Conservation (phyloP, 1,140 invertebrate genomes). For the Frieseomelitta varia region DNA sequence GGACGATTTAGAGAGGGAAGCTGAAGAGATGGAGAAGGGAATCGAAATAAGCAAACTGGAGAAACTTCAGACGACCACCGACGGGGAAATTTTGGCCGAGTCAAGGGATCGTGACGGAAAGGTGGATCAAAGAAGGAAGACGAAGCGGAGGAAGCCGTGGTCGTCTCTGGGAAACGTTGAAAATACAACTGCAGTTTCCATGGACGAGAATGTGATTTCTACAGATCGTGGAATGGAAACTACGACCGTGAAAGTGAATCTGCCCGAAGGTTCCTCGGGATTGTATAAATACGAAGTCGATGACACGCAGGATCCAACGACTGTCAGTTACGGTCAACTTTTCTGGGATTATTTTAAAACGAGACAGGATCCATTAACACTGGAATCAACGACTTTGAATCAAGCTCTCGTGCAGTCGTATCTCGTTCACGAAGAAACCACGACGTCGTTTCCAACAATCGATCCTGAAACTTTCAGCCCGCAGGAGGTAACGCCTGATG, state of each 20-base stretch:
- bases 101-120: background rate
- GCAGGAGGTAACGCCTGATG: background rate
- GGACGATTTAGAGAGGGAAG: slow-evolving; percentile 69
- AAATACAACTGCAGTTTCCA: background rate
- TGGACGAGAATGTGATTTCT: background rate
- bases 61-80: background rate
- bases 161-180: background rate
- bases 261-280: background rate
- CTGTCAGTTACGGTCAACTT: slow-evolving; percentile 54
- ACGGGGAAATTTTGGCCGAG: background rate
- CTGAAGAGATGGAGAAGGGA: slow-evolving; percentile 60
- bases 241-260: background rate
- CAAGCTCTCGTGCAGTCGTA: slow-evolving; percentile 12
- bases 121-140: background rate
- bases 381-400: slow-evolving; percentile 25
- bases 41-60: slow-evolving; percentile 48
- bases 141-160: background rate
- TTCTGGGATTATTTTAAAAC: slow-evolving; percentile 72
- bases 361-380: slow-evolving; percentile 36
- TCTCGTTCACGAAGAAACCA: background rate
- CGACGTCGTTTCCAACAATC: slow-evolving; percentile 33
- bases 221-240: background rate
- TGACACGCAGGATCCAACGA: slow-evolving; percentile 19
- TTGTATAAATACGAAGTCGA: background rate
- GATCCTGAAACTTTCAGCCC: background rate